Base-by-base conservation (phyloP, 2,113 vertebrate species). In the Megatriorchis doriae region DNA sequence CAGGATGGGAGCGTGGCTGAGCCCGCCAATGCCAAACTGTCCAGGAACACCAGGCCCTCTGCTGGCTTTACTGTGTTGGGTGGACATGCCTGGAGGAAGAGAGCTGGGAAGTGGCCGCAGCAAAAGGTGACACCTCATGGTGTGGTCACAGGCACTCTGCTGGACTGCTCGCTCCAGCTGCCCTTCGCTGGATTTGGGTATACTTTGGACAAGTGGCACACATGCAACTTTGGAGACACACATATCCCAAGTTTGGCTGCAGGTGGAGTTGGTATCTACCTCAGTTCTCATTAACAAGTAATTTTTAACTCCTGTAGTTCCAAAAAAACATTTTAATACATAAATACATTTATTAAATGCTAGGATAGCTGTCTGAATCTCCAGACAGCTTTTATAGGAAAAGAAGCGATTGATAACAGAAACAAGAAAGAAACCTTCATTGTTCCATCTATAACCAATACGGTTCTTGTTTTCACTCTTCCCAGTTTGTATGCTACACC, bases 21-120 rank as follows among this genome's bases (percentile, higher is more conserved):
- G 36, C 32, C 40, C 0, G 2, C 13, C 61, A n/a, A 13, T 1
- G 2, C 67, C 67, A 50, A 26, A 26, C 16, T 9, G 22, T 1
- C n/a, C 0, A 1, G 31, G 14, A 56, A 16, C 29, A 40, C 11
- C 34, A 58, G 36, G 34, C 43, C 34, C 81, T 47, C 21, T 4
- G 18, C 38, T 59, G 72, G 29, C 9, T 45, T 65, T 31, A 21
- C 16, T 34, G 21, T 10, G 20, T 10, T 21, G 38, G 23, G 38
- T 42, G 32, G 31, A 42, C 31, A 9, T 11, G 7, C 5, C 48
- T 23, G 38, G 56, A 45, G 47, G 20, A 62, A 12, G 27, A 26
- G 11, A 40, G 36, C 27, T 16, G 62, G 8, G 42, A 23, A 18
- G 8, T 3, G 23, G 43, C 61, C 45, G 29, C 68, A 52, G 68